Evolutionary conservation across 2,888 invertebrate genomes (phyloP).

Genomic region (Drosophila gaucha): DNA sequence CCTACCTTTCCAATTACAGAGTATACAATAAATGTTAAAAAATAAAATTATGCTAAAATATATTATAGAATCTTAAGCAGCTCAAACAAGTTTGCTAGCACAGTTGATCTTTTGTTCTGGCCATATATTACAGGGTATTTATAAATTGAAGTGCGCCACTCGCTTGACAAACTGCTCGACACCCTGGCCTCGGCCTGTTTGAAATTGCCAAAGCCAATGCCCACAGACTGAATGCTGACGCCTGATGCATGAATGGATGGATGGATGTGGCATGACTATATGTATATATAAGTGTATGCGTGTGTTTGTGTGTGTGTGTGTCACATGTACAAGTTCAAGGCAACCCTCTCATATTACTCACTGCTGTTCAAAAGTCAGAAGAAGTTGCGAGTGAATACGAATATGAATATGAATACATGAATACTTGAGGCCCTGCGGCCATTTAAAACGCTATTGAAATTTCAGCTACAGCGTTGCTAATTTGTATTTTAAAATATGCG

Average conservation of each 20-base stretch:
- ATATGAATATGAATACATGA: constrained; percentile 22
- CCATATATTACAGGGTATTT: constrained; percentile 27
- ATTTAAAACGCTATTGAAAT: constrained; percentile 77
- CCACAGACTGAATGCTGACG: constrained; percentile 63
- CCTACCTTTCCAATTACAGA: too few relatives aligned
- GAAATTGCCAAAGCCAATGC: constrained; percentile 71
- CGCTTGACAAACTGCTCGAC: constrained; percentile 68
- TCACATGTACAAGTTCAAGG: constrained; percentile 50
- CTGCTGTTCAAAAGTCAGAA: constrained; percentile 53
- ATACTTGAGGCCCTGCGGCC: constrained; percentile 50
- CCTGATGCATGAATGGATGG: constrained; percentile 51
- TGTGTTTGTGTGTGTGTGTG: background rate
- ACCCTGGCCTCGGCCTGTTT: constrained; percentile 41
- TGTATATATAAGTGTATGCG: background rate
- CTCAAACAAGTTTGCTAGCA: background rate
- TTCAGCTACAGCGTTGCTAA: constrained; percentile 79
- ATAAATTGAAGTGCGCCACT: constrained; percentile 29
- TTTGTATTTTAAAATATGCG: constrained; percentile 81
- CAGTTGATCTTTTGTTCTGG: background rate
- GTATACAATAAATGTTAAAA: background rate
- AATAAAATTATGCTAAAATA: background rate
- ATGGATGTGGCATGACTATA: constrained; percentile 18
- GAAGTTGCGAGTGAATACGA: constrained; percentile 43
- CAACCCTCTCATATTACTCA: constrained; percentile 41
- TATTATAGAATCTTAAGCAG: too few relatives aligned